Evolutionary conservation across 2,888 invertebrate species (phyloP), one percentile per base, ranked within the genome.

Genomic region (Polia nebulosa): DNA sequence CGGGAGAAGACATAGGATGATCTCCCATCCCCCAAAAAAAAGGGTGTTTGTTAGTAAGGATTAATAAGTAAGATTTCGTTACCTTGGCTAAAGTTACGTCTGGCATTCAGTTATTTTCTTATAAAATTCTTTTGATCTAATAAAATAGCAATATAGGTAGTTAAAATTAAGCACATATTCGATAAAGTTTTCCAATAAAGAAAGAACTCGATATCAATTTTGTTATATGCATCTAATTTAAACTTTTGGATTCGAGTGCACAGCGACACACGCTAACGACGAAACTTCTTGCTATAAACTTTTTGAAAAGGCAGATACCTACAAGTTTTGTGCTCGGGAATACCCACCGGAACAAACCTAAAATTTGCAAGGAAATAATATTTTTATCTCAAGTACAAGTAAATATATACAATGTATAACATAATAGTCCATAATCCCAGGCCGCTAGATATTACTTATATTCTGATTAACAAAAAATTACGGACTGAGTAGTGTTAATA

Each of bases 211-310:
- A 61, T 61, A 69, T 52, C n/a, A n/a, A 70, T 66, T 65, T 51
- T 47, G 56, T 44, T 34, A 56, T 34, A 36, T 82, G 74, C 62
- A 78, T 74, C 36, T 74, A 63, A 80, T 82, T 72, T 67, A 72
- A 79, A 74, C 63, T 81, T 83, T 61, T 25, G 1, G 20, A 49
- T 66, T 51, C 34, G 60, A 22, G 27, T 71, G 68, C 55, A 72
- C 60, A 49, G 11, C 41, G 29, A 58, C 45, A 63, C n/a, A 44
- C 58, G 55, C 66, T 52, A 67, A 67, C 58, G 59, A 55, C 36
- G 9, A 56, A 80, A 68, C 66, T 74, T 79, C 39, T 49, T 13
- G 22, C 6, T 47, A 57, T 67, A 79, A 72, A 83, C 59, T 72
- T 81, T 81, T 65, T 44, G 32, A 76, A 74, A 67, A 81, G 47